Percentiles rank a stretch among this genome's conserved stretches.
Evolutionary conservation across 2,888 invertebrate species (phyloP).

Genomic region (Sepioteuthis lessoniana): DNA sequence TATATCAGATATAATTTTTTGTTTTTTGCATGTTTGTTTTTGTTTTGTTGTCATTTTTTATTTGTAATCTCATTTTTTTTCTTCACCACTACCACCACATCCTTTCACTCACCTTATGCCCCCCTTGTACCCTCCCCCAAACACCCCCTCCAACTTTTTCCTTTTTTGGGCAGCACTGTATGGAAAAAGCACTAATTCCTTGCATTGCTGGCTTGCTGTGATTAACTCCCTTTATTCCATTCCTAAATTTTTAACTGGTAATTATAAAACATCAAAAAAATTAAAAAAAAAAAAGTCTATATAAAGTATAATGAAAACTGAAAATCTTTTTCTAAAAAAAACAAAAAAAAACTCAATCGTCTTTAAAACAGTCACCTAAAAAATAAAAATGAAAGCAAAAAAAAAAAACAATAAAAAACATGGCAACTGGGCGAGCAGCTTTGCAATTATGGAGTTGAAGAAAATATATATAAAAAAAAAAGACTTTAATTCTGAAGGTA

Average conservation of each 20-base stretch:
- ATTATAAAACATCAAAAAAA: not conserved
- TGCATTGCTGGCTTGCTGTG: slow-evolving; percentile 35
- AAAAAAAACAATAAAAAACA: not conserved
- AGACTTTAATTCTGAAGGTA: not conserved
- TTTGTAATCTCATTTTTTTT: slow-evolving; percentile 38
- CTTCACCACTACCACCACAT: slow-evolving; percentile 1
- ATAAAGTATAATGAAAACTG: slow-evolving; percentile 33
- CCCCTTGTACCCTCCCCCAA: not conserved
- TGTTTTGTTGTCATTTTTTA: slow-evolving; percentile 24
- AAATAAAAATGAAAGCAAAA: not conserved
- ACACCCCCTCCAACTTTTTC: not conserved
- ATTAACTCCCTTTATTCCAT: slow-evolving; percentile 45
- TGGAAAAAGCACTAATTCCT: not conserved
- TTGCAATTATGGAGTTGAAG: not conserved
- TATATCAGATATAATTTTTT: not conserved
- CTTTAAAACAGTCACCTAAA: not conserved
- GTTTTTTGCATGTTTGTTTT: slow-evolving; percentile 8
- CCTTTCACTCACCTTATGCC: not conserved
- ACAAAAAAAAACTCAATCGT: slow-evolving; percentile 8
- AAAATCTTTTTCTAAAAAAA: not conserved
- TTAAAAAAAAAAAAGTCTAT: not conserved
- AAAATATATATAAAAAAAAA: not conserved
- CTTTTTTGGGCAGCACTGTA: slow-evolving; percentile 38
- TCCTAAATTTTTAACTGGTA: slow-evolving; percentile 38
- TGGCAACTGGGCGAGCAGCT: not conserved